These are phyloP conservation scores for Xyrichtys novacula DNA, from an alignment of 2,797 vertebrate genomes.

Conservation along the genomic window DNA sequence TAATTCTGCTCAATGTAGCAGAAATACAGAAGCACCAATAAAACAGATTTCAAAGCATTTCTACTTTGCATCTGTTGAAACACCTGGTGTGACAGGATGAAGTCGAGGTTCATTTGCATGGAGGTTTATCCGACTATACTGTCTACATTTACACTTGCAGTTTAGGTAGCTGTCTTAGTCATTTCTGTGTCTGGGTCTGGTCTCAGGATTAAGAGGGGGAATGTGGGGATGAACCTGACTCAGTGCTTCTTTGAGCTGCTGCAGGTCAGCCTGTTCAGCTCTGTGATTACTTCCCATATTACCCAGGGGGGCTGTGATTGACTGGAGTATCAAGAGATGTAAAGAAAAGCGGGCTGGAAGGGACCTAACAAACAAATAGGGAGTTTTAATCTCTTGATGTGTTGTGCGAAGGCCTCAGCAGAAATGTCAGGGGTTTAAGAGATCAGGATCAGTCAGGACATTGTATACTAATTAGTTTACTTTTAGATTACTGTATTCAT, in stretches of 20 bases:
- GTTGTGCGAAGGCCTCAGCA: not conserved
- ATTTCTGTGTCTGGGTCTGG: constrained; percentile 28
- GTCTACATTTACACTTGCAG: constrained; percentile 22
- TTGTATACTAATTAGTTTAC: not conserved
- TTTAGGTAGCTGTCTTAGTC: constrained; percentile 16
- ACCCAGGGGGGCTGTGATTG: constrained; percentile 59
- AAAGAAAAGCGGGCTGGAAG: constrained; percentile 18
- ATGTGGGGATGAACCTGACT: constrained; percentile 75
- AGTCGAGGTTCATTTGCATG: constrained; percentile 23
- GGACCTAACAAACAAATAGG: constrained; percentile 28
- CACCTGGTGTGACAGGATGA: constrained; percentile 19
- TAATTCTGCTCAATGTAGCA: constrained; percentile 67
- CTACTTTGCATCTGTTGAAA: constrained; percentile 53
- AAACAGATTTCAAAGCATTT: constrained; percentile 45
- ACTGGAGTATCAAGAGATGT: constrained; percentile 37
- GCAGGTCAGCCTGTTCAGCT: constrained; percentile 60
- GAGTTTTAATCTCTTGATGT: constrained; percentile 10
- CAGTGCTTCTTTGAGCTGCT: constrained; percentile 63
- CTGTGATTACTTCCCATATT: constrained; percentile 69
- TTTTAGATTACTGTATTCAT: not conserved
- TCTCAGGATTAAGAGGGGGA: constrained; percentile 35
- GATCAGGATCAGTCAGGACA: not conserved
- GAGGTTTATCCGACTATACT: constrained; percentile 9
- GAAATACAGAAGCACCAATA: constrained; percentile 51
- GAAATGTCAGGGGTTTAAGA: not conserved